phyloP scores from a whole-genome alignment of 2,888 invertebrate species.

The Sesia apiformis region DNA sequence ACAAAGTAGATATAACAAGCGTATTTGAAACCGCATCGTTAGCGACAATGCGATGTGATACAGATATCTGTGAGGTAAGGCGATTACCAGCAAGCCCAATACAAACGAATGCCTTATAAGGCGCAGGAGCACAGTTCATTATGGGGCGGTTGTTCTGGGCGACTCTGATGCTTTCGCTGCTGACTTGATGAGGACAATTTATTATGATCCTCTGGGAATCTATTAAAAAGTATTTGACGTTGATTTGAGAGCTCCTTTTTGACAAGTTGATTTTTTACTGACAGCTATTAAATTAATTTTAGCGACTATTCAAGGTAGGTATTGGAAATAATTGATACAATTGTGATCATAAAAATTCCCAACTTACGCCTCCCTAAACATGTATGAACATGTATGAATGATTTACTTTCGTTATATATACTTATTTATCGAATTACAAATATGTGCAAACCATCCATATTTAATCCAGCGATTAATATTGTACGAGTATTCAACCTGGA shows the following conservation, averaged over 20 bases:
- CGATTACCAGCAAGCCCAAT: conserved; percentile 37
- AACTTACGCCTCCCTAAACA: too few species aligned
- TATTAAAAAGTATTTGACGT: background rate
- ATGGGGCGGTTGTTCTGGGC: conserved; percentile 18
- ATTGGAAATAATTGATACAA: too few species aligned
- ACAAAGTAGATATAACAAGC: background rate
- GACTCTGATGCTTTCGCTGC: conserved; percentile 11
- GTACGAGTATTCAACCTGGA: too few species aligned
- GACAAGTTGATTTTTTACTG: background rate
- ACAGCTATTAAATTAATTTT: background rate
- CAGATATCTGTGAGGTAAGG: conserved; percentile 39
- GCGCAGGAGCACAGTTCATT: conserved; percentile 35
- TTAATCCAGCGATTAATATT: too few species aligned
- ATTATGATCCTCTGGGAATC: background rate
- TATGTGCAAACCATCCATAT: too few species aligned
- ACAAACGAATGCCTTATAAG: conserved; percentile 54
- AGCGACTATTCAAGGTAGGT: too few species aligned
- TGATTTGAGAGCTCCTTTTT: background rate
- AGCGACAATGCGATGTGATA: conserved; percentile 51
- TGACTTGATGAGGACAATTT: conserved; percentile 25
- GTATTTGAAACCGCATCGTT: conserved; percentile 29
- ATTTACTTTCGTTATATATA: too few species aligned
- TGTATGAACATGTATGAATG: too few species aligned
- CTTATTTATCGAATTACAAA: too few species aligned
- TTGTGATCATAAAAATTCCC: too few species aligned